Conservation (phyloP, 2,113 vertebrate genomes). For the Himantopus leucocephalus region DNA sequence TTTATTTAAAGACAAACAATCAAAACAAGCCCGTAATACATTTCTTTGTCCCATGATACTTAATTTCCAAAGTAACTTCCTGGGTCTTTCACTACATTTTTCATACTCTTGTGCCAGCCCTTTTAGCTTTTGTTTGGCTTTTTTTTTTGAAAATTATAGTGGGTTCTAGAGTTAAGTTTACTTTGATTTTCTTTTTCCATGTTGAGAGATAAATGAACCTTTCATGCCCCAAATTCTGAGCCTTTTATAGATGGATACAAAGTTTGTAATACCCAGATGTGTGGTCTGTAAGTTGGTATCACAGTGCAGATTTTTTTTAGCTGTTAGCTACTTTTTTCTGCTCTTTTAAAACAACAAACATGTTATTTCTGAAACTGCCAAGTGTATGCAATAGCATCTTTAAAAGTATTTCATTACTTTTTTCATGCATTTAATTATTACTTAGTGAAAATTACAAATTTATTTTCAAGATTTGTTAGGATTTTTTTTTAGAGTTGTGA, state of each 20-base stretch:
- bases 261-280: neutral
- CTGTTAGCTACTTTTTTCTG: neutral
- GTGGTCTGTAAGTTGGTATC: neutral
- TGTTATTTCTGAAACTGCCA: neutral
- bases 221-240: neutral
- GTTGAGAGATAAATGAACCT: neutral
- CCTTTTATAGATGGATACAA: neutral
- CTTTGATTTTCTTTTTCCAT: neutral
- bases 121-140: neutral
- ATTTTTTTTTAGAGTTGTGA: fast-evolving
- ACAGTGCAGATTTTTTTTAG: neutral
- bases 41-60: neutral
- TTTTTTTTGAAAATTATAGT: neutral
- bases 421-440: neutral
- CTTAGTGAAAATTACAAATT: neutral
- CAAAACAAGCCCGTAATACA: neutral
- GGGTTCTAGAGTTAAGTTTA: neutral
- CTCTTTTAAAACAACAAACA: neutral
- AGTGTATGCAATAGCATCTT: neutral
- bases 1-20: neutral
- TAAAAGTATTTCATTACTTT: neutral
- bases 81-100: neutral
- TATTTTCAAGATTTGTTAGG: neutral
- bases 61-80: neutral
- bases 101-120: neutral